Percentiles rank a stretch among this genome's conserved stretches.
These are phyloP conservation scores for Prionailurus bengalensis DNA, from an alignment of 2,113 vertebrate species.

Conservation along the genomic window DNA sequence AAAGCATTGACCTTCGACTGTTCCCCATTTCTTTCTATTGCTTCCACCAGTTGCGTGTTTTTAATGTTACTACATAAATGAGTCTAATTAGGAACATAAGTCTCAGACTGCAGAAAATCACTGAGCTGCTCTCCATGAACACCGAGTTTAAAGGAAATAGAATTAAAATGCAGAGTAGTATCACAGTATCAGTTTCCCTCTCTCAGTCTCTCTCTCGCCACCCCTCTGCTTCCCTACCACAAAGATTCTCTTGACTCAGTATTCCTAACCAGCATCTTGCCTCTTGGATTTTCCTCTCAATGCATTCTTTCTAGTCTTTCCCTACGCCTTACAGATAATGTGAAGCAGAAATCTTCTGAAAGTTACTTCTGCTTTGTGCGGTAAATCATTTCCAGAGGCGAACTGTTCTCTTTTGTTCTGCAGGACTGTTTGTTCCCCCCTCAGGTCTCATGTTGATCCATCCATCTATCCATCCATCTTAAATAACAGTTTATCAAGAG, in stretches of 20 bases:
- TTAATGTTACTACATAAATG: constrained; percentile 42
- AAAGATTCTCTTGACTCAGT: constrained; percentile 5
- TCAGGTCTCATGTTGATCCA: background rate
- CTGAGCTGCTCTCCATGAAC: constrained; percentile 19
- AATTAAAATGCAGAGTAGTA: background rate
- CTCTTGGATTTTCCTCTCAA: constrained; percentile 33
- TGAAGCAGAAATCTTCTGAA: constrained; percentile 56
- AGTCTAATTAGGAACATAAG: constrained; percentile 70
- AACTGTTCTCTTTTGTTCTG: constrained; percentile 60
- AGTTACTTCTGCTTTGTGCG: constrained; percentile 62
- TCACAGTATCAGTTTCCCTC: background rate
- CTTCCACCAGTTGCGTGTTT: background rate
- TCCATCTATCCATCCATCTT: background rate
- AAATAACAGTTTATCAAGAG: constrained; percentile 36
- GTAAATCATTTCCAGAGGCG: constrained; percentile 62
- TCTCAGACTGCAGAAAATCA: constrained; percentile 46
- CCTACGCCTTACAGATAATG: constrained; percentile 42
- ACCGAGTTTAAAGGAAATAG: constrained; percentile 18
- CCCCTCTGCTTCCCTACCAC: background rate
- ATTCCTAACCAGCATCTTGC: background rate
- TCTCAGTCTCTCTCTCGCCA: too few relatives aligned
- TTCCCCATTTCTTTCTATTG: background rate
- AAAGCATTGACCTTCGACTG: background rate
- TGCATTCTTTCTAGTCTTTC: constrained; percentile 44
- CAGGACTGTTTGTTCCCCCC: accelerated